Conservation (phyloP, 2,888 invertebrate species). For the Gari tellinella region DNA sequence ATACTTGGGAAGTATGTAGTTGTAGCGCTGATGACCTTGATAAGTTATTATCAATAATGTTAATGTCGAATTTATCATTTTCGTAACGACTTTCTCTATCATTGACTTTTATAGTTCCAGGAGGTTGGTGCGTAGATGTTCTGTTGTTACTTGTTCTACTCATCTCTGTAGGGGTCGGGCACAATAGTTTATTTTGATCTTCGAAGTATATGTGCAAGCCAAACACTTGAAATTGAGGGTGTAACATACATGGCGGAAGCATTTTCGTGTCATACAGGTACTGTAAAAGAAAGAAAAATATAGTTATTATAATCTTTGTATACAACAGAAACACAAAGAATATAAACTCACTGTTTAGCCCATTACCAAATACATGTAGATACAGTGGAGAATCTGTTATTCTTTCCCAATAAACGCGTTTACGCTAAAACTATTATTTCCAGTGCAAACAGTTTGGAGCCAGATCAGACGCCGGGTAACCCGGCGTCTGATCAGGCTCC, state of each 20-base stretch:
- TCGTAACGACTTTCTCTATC: constrained; percentile 17
- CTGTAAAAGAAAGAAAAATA: constrained; percentile 61
- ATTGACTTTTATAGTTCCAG: constrained; percentile 5
- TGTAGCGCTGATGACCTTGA: constrained; percentile 15
- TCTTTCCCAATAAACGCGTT: too few relatives aligned
- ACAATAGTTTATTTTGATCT: constrained; percentile 62
- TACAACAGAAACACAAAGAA: neutral
- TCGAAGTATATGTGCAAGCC: constrained; percentile 78
- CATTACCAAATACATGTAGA: too few relatives aligned
- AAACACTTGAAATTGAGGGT: constrained; percentile 74
- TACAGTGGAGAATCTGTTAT: too few relatives aligned
- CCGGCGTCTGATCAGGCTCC: too few relatives aligned
- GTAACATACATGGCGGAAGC: constrained; percentile 78
- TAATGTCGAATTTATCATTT: constrained; percentile 27
- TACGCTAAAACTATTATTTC: too few relatives aligned
- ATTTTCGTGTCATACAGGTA: constrained; percentile 72
- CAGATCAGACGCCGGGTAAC: too few relatives aligned
- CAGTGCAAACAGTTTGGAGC: too few relatives aligned
- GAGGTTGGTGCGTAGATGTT: neutral
- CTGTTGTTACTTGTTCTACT: too few relatives aligned
- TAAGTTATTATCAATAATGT: constrained; percentile 41
- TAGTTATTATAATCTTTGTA: neutral
- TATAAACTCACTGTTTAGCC: too few relatives aligned
- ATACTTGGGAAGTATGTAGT: constrained; percentile 9
- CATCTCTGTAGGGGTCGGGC: constrained; percentile 2